phyloP scores from a whole-genome alignment of 2,797 vertebrate species.

The Gallinago nigripennis region DNA sequence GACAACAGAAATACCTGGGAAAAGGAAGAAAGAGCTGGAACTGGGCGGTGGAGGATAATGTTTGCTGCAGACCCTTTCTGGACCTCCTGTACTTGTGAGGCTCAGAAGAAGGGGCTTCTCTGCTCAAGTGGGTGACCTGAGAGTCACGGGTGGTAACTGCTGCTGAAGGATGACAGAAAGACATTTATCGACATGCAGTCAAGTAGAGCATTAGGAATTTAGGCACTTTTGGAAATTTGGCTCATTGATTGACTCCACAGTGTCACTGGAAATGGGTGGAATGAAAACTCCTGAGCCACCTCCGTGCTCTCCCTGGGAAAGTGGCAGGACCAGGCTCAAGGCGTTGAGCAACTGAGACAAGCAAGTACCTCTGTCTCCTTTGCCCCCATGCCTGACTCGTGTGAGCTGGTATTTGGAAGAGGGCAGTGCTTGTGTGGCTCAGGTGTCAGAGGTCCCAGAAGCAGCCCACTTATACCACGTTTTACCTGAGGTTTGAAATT shows the following conservation, averaged over 20 bases:
- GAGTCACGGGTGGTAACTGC: background rate
- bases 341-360: background rate
- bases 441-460: background rate
- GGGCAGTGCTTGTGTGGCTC: background rate
- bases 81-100: background rate
- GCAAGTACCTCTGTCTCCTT: background rate
- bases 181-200: fast-evolving
- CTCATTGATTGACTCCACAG: background rate
- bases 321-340: background rate
- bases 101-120: background rate
- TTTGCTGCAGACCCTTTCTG: background rate
- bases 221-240: background rate
- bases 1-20: background rate
- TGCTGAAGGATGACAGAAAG: background rate
- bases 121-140: background rate
- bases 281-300: background rate
- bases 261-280: background rate
- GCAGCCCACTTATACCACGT: background rate
- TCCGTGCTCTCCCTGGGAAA: background rate
- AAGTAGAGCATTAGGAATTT: background rate
- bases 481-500: background rate
- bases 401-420: background rate
- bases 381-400: background rate
- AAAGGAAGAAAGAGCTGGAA: background rate
- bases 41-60: background rate